Evolutionary conservation across 1,140 invertebrate genomes (phyloP), one percentile per base, ranked within the genome.

Genomic region (Lordiphosa stackelbergi): DNA sequence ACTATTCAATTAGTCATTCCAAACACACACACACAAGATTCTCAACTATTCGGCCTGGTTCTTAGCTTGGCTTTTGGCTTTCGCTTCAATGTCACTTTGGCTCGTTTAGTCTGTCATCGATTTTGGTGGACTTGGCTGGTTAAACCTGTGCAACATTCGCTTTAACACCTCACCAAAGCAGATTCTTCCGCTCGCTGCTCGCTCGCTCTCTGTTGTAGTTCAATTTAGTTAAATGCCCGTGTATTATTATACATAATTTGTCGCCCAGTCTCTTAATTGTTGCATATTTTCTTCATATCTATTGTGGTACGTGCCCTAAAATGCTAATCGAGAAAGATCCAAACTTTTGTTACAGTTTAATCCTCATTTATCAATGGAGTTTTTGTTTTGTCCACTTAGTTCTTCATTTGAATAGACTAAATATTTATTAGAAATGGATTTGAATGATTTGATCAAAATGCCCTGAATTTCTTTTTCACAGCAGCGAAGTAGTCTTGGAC

Each of bases 51-150:
- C 64, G 69, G 69, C 69, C 65, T 69, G 69, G 38, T 71, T 71
- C 63, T 69, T 40, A 35, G n/a, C 48, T 53, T 57, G 53, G 75
- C 75, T 79, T 79, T 53, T 57, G 53, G 75, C 75, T 79, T 79
- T 79, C 75, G 75, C 77, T 83, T 81, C 73, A 79, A 81, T 79
- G 75, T 81, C 74, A 81, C 53, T 45, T 41, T 36, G 59, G 35
- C 60, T 64, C 55, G 47, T 58, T 77, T 64, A 72, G 58, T 43
- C 73, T 78, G 75, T 79, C 75, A 79, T 81, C 71, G 71, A 79
- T 71, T 65, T 81, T 81, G 70, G 61, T 74, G 61, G 56, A 71
- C 70, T 5, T 3, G 19, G 19, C 19, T 19, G 22, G 19, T 70
- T 55, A 49, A 72, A 77, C 57, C 74, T 61, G 69, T 60, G 31